Percentiles rank a stretch among this genome's conserved stretches.
Evolutionary conservation across 1,140 invertebrate genomes (phyloP).

Genomic region (Pogonomyrmex barbatus): DNA sequence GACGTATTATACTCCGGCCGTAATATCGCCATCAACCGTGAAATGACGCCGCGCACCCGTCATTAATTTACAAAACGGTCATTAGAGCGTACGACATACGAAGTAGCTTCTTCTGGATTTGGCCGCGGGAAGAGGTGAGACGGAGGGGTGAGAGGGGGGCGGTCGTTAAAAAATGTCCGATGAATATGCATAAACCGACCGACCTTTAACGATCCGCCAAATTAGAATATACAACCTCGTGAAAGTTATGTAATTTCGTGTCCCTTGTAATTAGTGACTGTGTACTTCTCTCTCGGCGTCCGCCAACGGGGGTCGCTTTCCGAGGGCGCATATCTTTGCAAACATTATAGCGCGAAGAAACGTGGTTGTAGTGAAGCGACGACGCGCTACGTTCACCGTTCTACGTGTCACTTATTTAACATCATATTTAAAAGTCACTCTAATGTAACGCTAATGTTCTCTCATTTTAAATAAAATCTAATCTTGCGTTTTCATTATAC

Average conservation of each 20-base stretch:
- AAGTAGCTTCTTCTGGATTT: constrained; percentile 56
- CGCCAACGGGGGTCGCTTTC: constrained; percentile 64
- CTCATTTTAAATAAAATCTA: constrained; percentile 15
- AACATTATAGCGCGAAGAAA: constrained; percentile 68
- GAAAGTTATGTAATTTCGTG: constrained; percentile 76
- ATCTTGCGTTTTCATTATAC: background rate
- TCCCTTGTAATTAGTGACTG: constrained; percentile 72
- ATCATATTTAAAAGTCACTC: constrained; percentile 39
- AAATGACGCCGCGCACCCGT: constrained; percentile 59
- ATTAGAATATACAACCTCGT: constrained; percentile 76
- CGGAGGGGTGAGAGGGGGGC: background rate
- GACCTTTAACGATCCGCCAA: constrained; percentile 77
- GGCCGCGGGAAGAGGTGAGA: background rate
- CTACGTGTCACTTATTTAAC: constrained; percentile 24
- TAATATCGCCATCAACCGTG: constrained; percentile 64
- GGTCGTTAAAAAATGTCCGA: constrained; percentile 71
- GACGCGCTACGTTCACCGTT: constrained; percentile 24
- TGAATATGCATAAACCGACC: constrained; percentile 75
- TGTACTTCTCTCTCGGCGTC: constrained; percentile 45
- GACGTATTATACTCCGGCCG: constrained; percentile 61
- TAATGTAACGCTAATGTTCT: background rate
- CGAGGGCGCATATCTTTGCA: constrained; percentile 70
- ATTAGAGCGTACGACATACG: constrained; percentile 65
- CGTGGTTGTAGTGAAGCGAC: constrained; percentile 17
- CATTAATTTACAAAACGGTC: constrained; percentile 76